phyloP scores from a whole-genome alignment of 2,797 vertebrate species.

The Phataginus tricuspis region DNA sequence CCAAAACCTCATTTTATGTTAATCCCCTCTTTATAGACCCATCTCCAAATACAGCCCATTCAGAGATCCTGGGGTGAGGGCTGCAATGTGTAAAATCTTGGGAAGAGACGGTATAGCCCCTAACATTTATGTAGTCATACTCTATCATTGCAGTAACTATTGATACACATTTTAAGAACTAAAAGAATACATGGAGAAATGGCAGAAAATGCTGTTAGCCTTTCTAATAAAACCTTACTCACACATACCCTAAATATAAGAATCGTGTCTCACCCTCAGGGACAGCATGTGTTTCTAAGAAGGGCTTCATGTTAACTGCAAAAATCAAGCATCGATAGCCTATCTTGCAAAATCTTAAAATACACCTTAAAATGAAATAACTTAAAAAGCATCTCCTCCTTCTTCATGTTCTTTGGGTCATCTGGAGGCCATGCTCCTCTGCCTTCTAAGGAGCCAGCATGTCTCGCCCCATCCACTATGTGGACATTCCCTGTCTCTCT shows the following conservation, averaged over 20 bases:
- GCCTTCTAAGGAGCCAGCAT: fast-evolving
- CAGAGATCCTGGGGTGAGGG: not conserved
- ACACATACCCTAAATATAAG: not conserved
- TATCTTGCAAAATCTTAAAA: not conserved
- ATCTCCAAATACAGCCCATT: not conserved
- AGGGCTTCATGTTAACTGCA: not conserved
- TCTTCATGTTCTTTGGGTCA: not conserved
- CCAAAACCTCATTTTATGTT: not conserved
- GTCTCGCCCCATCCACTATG: not conserved
- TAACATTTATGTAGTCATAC: conserved; percentile 91
- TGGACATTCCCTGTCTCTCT: too few species aligned
- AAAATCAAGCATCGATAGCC: not conserved
- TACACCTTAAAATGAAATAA: too few species aligned
- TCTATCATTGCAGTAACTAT: conserved; percentile 96
- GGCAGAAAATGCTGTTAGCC: not conserved
- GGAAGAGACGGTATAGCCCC: not conserved
- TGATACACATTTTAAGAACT: conserved; percentile 95
- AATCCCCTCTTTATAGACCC: not conserved
- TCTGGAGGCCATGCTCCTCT: too few species aligned
- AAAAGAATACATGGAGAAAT: too few species aligned
- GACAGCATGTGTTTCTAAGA: not conserved
- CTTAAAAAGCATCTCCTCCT: not conserved
- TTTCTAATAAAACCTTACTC: not conserved
- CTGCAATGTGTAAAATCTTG: not conserved
- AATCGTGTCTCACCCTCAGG: not conserved